Conservation (phyloP, 2,113 vertebrate species). For the Thinocorus orbignyianus region DNA sequence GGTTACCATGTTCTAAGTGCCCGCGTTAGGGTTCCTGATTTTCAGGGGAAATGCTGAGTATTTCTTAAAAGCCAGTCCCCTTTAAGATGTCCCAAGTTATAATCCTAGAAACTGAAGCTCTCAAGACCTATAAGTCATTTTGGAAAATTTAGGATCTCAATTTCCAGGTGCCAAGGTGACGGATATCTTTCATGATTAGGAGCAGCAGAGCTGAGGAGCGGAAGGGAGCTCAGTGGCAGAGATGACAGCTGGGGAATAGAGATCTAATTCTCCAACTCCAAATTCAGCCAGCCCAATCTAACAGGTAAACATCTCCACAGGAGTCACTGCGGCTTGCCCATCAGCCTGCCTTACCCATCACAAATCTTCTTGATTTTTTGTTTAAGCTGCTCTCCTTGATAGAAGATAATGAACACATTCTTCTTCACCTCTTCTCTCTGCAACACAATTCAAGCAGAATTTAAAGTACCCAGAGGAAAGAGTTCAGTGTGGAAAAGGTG, state of each 20-base stretch:
- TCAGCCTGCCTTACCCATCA: slow-evolving; percentile 73
- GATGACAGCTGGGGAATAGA: background rate
- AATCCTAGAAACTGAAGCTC: background rate
- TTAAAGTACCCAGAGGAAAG: background rate
- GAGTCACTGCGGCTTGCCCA: background rate
- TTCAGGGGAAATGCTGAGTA: background rate
- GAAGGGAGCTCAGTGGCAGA: background rate
- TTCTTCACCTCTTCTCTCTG: slow-evolving; percentile 83
- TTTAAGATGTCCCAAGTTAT: background rate
- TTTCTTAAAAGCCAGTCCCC: background rate
- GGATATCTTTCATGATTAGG: background rate
- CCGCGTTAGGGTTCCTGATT: background rate
- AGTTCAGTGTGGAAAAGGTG: background rate
- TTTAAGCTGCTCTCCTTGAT: slow-evolving; percentile 83
- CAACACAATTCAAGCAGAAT: slow-evolving; percentile 31
- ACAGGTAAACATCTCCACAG: background rate
- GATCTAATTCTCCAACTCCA: background rate
- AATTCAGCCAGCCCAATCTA: background rate
- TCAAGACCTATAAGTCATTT: background rate
- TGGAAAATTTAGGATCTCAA: background rate
- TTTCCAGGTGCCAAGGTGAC: background rate
- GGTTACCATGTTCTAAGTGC: background rate
- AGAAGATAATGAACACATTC: slow-evolving; percentile 85
- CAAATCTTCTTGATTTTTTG: slow-evolving; percentile 84
- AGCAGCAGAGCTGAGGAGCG: background rate